These are phyloP conservation scores for Heterocephalus glaber DNA, from an alignment of 2,113 vertebrate genomes.

Conservation along the genomic window DNA sequence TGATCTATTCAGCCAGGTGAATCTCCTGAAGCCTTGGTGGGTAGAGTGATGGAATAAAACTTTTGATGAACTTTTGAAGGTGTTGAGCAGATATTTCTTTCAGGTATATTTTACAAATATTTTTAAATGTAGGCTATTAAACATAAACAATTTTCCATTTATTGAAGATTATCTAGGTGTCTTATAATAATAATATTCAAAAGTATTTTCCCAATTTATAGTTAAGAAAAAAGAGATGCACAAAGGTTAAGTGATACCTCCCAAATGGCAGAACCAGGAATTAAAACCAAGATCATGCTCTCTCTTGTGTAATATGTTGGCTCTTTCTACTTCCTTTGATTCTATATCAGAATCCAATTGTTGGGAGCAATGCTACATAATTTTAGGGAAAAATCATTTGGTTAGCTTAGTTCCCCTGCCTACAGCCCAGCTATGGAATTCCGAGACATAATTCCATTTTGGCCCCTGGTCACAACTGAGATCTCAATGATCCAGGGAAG, in stretches of 20 bases:
- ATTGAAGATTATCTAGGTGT: conserved; percentile 17
- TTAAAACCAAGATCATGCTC: conserved; percentile 33
- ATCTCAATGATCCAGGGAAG: too few relatives aligned
- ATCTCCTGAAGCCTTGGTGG: conserved; percentile 3
- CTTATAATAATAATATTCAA: neutral
- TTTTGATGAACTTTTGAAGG: conserved; percentile 17
- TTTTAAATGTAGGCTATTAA: neutral
- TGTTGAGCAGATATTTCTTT: conserved; percentile 30
- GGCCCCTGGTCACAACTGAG: too few relatives aligned
- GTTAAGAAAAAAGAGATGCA: conserved; percentile 26
- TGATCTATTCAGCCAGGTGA: neutral
- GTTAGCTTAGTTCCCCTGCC: too few relatives aligned
- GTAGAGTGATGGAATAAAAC: conserved; percentile 29
- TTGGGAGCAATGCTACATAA: too few relatives aligned
- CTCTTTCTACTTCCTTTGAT: conserved; percentile 44
- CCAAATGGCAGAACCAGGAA: conserved; percentile 3
- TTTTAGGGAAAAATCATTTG: too few relatives aligned
- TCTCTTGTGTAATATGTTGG: conserved; percentile 4
- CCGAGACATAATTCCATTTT: too few relatives aligned
- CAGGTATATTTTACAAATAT: neutral
- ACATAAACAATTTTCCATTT: neutral
- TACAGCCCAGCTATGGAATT: too few relatives aligned
- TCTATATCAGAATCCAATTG: conserved; percentile 9
- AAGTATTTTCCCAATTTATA: neutral
- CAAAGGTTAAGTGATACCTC: neutral